Base-by-base conservation (phyloP, 2,888 invertebrate species). In the Griposia aprilina region DNA sequence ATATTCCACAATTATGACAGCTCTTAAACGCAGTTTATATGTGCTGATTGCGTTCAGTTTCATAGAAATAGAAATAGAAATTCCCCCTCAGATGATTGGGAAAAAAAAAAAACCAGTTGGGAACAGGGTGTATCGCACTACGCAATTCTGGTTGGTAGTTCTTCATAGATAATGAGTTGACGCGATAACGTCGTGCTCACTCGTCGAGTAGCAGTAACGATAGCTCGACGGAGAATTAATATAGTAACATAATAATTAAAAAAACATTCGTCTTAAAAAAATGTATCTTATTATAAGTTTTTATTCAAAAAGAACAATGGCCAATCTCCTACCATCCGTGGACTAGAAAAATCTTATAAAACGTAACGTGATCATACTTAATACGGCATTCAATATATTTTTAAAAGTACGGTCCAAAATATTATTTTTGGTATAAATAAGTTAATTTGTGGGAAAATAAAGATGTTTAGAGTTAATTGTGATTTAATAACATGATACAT, bases 401-500 rank as follows among this genome's bases (percentile, higher is more conserved):
- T 41, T 6, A 41, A 5, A 4, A 41, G 41, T 41, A 41, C 7
- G 41, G 41, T 41, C 41, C 6, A 41, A 41, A 41, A 36, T 36
- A 36, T 36, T 1, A 2, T 36, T 36, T 36, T 36, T 36, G 30
- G 1, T 36, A 36, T 36, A 2, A 36, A 36, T 36, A 41, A 41
- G 41, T 41, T 41, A 41, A 41, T 41, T 41, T 5, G 41, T 41
- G 41, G 4, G 41, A 41, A 41, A 41, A 41, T 6, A 41, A 41
- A 41, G 5, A 41, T 41, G 6, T 41, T 41, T 41, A 41, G 5
- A 5, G 41, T 0, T 5, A 5, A 2, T 5, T 2, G 5, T 5
- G 5, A 3, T 2, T 5, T 41, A 2, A 5, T 0, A n/a, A n/a
- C n/a, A 5, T 7, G 5, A 41, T 5, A 7, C 5, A 5, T 0